Percentiles rank a stretch among this genome's conserved stretches.
These are phyloP conservation scores for Pyrochroa serraticornis DNA, from an alignment of 2,888 invertebrate genomes.

Conservation along the genomic window DNA sequence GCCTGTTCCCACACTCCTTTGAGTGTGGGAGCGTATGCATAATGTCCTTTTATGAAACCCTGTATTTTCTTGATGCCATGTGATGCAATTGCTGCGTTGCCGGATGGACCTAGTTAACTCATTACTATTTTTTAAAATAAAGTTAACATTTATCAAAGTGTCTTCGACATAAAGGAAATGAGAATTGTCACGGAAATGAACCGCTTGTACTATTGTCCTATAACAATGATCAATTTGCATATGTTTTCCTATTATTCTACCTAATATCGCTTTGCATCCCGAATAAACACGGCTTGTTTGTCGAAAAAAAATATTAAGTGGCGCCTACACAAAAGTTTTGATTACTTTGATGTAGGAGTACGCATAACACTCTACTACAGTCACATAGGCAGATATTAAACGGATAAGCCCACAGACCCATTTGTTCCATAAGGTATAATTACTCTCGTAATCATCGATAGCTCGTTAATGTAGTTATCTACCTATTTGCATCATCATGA, in stretches of 20 bases:
- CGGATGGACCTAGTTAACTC: too few relatives aligned
- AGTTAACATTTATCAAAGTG: not conserved
- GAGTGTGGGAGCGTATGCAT: conserved; percentile 17
- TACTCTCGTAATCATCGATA: not conserved
- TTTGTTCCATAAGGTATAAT: conserved; percentile 7
- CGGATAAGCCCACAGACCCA: conserved; percentile 3
- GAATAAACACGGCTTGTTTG: not conserved
- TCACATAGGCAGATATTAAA: not conserved
- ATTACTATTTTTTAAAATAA: conserved; percentile 1
- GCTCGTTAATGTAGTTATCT: not conserved
- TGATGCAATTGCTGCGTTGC: not conserved
- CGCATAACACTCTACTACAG: conserved; percentile 1
- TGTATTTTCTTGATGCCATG: conserved; percentile 8
- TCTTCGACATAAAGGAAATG: not conserved
- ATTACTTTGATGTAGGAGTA: conserved; percentile 4
- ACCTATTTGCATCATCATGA: not conserved
- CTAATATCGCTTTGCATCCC: conserved; percentile 6
- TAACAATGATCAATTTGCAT: conserved; percentile 25
- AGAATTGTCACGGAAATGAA: not conserved
- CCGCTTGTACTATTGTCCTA: conserved; percentile 6
- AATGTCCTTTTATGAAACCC: conserved; percentile 26
- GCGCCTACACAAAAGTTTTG: conserved; percentile 7
- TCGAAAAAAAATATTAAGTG: not conserved
- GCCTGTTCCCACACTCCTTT: conserved; percentile 25
- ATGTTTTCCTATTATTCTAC: conserved; percentile 5